Conservation (phyloP, 2,113 vertebrate species). For the Cyphomyrus discorhynchus region DNA sequence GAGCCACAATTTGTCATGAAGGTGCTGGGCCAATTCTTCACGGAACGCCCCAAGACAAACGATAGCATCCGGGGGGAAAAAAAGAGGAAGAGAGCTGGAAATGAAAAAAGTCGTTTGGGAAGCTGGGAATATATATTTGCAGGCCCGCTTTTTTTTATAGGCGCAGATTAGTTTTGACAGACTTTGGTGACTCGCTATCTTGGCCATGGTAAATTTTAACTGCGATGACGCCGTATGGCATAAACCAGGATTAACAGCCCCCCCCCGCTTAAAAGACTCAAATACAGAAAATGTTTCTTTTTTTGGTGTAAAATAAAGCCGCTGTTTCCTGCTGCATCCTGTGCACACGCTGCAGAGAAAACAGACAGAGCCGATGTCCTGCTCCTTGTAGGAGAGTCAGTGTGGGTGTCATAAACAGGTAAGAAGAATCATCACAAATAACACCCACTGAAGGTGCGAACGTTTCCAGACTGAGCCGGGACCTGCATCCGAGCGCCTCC, state of each 20-base stretch:
- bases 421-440: neutral
- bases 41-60: conserved; percentile 9
- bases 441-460: neutral
- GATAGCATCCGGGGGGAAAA: neutral
- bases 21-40: conserved; percentile 26
- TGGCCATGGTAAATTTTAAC: neutral
- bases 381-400: neutral
- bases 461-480: neutral
- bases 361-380: neutral
- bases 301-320: neutral
- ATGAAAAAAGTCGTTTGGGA: neutral
- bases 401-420: neutral
- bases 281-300: neutral
- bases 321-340: neutral
- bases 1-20: conserved; percentile 40
- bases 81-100: conserved; percentile 24
- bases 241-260: neutral
- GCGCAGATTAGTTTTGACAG: neutral
- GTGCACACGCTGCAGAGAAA: neutral
- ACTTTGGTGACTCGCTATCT: neutral
- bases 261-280: neutral
- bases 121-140: neutral
- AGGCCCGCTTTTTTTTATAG: neutral
- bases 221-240: neutral
- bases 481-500: neutral